Base-by-base conservation (phyloP, 2,888 invertebrate species). In the Folsomia candida region DNA sequence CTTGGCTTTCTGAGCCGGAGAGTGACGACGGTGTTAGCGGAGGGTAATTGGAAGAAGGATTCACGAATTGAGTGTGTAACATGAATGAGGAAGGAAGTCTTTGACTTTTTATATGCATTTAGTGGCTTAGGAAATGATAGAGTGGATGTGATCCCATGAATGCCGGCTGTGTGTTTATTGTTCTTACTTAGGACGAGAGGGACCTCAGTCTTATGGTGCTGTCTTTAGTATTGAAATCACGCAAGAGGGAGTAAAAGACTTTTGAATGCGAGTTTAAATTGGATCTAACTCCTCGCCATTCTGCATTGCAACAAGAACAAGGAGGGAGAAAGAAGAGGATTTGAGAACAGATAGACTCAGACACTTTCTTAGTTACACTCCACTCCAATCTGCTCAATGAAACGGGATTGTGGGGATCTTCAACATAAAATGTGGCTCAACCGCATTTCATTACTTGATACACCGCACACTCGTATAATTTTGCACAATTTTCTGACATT, bases 221-320 rank as follows among this genome's bases (percentile, higher is more conserved):
- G 25, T 26, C 51, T 64, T 77, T 75, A 75, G 77, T 75, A 77
- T 75, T 75, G 69, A 75, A 74, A 74, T 75, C 77, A 77, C 77
- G 77, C 29, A 75, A 72, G 69, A 73, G 74, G 68, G 58, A 74
- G 73, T 75, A 77, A 77, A 77, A 75, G 77, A 75, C 72, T 77
- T 77, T 77, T 75, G 77, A 75, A 77, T 77, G 73, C 67, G 72
- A 77, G 75, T 77, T 77, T 77, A 77, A 77, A 77, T 77, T 77
- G 76, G 76, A 75, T 76, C 74, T 71, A 73, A 71, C 70, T 74
- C n/a, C n/a, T n/a, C n/a, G n/a, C 25, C 66, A 57, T 66, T 57
- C 57, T 57, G 47, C 22, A 68, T 59, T 59, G 67, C 47, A 51
- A 51, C 26, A 60, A 60, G 57, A 57, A 64, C 64, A 67, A 60